A percentile compares a stretch with the other conserved stretches of the same genome.
Conservation (phyloP, 2,888 invertebrate genomes). For the Cancer borealis region DNA sequence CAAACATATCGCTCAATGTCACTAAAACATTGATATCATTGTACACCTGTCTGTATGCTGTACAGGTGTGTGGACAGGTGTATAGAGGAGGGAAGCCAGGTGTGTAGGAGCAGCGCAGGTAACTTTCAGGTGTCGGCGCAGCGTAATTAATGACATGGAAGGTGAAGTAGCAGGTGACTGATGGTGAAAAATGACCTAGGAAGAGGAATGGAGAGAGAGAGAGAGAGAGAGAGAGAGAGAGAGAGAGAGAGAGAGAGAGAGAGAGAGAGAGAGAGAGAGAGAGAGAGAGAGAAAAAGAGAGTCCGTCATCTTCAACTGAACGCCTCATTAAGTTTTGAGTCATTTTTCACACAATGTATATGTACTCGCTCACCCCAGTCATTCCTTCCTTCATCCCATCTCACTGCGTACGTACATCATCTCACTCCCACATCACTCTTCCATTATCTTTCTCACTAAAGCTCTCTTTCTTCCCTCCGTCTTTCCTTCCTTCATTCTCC, state of each 20-base stretch:
- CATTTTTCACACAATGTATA: not conserved
- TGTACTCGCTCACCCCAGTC: not conserved
- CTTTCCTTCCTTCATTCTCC: not conserved
- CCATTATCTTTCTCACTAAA: not conserved
- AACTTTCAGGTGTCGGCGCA: slow-evolving; percentile 2
- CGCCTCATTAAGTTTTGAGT: slow-evolving; percentile 34
- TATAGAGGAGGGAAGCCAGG: not conserved
- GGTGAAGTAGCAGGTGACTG: not conserved
- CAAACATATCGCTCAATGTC: not conserved
- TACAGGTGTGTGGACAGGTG: not conserved
- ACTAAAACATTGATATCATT: not conserved
- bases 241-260: slow-evolving; percentile 33
- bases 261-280: slow-evolving; percentile 10
- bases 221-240: slow-evolving; percentile 24
- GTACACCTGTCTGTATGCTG: not conserved
- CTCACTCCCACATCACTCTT: not conserved
- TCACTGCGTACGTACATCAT: not conserved
- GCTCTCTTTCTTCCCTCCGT: not conserved
- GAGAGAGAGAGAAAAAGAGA: slow-evolving; percentile 26
- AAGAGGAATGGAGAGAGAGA: not conserved
- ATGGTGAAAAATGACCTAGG: not conserved
- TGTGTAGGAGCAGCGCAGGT: not conserved
- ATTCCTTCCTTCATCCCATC: not conserved
- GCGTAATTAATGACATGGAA: slow-evolving; percentile 11
- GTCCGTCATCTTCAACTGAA: not conserved